Conservation (phyloP, 2,113 vertebrate genomes). For the Ptyas mucosa region DNA sequence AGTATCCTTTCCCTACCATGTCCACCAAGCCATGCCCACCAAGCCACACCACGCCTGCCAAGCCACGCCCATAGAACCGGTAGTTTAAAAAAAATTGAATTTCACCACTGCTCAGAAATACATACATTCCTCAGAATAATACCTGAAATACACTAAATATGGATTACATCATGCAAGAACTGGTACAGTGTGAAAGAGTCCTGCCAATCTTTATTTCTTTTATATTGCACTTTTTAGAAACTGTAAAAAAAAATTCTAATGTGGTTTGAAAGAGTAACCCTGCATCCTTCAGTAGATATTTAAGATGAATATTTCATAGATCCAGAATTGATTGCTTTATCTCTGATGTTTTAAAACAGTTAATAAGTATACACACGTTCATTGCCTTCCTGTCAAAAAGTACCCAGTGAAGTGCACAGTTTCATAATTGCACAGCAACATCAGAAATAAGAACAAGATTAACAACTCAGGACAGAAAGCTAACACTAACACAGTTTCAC, state of each 20-base stretch:
- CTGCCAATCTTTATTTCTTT: slow-evolving; percentile 44
- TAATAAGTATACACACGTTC: neutral
- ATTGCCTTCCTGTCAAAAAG: neutral
- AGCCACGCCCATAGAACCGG: too few relatives aligned
- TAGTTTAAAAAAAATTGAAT: too few relatives aligned
- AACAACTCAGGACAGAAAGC: neutral
- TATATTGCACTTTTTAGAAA: slow-evolving; percentile 30
- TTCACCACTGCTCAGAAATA: neutral
- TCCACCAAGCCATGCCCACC: too few relatives aligned
- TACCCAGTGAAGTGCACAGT: neutral
- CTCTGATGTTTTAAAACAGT: neutral
- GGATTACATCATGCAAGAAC: slow-evolving; percentile 42
- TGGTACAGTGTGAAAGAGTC: slow-evolving; percentile 35
- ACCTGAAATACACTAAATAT: slow-evolving; percentile 17
- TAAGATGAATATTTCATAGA: slow-evolving; percentile 4
- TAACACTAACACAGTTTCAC: neutral
- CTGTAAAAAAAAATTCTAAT: slow-evolving; percentile 32
- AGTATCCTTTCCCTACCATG: too few relatives aligned
- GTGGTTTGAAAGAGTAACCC: slow-evolving; percentile 16
- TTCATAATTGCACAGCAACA: neutral
- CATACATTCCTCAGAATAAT: neutral
- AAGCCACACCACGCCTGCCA: too few relatives aligned
- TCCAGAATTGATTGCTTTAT: neutral
- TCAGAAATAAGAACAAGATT: neutral
- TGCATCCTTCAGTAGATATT: neutral